These are phyloP conservation scores for Lumbricus terrestris DNA, from an alignment of 2,888 invertebrate species.

Conservation along the genomic window DNA sequence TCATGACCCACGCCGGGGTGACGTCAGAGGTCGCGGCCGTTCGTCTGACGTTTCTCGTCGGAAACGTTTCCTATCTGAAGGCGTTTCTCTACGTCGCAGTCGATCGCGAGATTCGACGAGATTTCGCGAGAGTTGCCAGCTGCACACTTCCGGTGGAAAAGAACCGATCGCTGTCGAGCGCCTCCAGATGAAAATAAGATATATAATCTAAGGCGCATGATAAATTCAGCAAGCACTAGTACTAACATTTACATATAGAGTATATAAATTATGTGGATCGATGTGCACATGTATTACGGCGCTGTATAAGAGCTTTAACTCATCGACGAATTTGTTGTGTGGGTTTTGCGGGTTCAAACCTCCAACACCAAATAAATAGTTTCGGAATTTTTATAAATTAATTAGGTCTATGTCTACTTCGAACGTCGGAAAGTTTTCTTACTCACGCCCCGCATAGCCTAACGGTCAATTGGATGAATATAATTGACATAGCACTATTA, in stretches of 20 bases:
- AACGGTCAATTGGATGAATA: not conserved
- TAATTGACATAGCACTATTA: too few relatives aligned
- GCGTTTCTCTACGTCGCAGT: conserved; percentile 10
- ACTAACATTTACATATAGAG: too few relatives aligned
- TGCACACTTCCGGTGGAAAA: not conserved
- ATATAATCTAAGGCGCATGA: not conserved
- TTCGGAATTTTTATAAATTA: too few relatives aligned
- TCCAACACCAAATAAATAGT: too few relatives aligned
- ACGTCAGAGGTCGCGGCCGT: not conserved
- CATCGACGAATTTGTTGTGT: too few relatives aligned
- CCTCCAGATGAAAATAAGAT: not conserved
- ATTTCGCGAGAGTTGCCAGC: not conserved
- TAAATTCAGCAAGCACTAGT: not conserved
- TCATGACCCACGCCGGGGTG: conserved; percentile 11
- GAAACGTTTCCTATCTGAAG: conserved; percentile 24
- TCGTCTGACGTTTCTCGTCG: conserved; percentile 23
- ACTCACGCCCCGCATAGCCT: too few relatives aligned
- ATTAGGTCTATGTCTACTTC: too few relatives aligned
- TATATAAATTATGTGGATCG: too few relatives aligned
- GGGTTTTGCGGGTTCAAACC: too few relatives aligned
- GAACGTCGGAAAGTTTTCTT: too few relatives aligned
- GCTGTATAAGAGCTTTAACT: too few relatives aligned
- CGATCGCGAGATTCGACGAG: not conserved
- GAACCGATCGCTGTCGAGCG: not conserved
- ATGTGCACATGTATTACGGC: too few relatives aligned